Conservation (phyloP, 2,797 vertebrate genomes). For the Malurus leucopterus region DNA sequence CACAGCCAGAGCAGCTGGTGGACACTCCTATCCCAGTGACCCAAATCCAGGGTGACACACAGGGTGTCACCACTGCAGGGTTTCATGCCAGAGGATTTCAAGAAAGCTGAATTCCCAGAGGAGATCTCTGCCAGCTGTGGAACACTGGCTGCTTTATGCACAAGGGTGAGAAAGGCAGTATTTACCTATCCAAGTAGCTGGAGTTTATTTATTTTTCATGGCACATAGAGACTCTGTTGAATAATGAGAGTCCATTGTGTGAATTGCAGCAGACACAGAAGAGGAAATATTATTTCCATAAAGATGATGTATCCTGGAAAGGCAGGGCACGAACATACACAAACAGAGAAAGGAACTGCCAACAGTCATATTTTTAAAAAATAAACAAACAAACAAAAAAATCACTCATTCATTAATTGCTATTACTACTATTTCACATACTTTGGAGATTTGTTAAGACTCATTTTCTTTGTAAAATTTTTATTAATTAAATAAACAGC, state of each 20-base stretch:
- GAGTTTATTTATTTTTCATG: neutral
- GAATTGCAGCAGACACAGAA: neutral
- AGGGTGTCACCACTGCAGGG: fast-evolving
- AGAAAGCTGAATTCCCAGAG: neutral
- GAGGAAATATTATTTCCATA: neutral
- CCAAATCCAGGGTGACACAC: neutral
- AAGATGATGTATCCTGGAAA: neutral
- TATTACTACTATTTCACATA: neutral
- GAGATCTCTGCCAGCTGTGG: neutral
- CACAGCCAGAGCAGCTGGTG: neutral
- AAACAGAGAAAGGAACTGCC: neutral
- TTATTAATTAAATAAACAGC: neutral
- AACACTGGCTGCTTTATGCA: neutral
- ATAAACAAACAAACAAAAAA: neutral
- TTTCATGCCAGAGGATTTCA: neutral
- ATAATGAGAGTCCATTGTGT: neutral
- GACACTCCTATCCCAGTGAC: neutral
- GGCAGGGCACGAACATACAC: neutral
- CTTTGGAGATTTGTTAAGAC: neutral
- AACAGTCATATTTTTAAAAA: neutral
- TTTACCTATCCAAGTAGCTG: neutral
- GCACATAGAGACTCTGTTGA: neutral
- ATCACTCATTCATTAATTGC: neutral
- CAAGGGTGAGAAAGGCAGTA: neutral
- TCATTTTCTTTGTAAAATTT: neutral